These are phyloP conservation scores for Ophion ventricosus DNA, from an alignment of 2,888 invertebrate genomes.

Conservation along the genomic window DNA sequence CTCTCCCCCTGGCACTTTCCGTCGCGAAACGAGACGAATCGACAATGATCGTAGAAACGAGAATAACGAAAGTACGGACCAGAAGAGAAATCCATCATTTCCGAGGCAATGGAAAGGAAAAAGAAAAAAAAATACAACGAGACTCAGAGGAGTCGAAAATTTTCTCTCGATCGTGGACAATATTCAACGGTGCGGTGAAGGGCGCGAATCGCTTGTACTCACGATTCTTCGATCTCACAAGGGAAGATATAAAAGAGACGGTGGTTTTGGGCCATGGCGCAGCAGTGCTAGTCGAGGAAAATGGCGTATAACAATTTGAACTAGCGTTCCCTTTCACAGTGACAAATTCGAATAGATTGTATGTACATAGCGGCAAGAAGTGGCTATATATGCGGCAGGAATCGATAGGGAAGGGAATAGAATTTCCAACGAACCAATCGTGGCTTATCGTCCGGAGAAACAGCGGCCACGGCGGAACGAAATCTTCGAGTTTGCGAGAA, in stretches of 20 bases:
- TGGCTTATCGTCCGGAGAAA: constrained; percentile 67
- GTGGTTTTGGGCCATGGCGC: constrained; percentile 1
- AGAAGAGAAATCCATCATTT: constrained; percentile 48
- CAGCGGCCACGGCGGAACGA: constrained; percentile 65
- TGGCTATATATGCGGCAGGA: constrained; percentile 34
- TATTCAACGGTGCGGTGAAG: constrained; percentile 52
- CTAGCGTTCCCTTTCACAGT: constrained; percentile 62
- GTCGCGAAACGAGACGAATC: constrained; percentile 34
- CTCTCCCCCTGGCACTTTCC: not conserved
- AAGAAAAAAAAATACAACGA: not conserved
- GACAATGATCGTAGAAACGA: constrained; percentile 38
- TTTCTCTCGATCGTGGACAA: constrained; percentile 52
- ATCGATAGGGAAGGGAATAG: constrained; percentile 66
- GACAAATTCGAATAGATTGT: constrained; percentile 66
- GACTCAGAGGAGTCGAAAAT: constrained; percentile 36
- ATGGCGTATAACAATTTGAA: constrained; percentile 58
- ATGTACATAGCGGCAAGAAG: constrained; percentile 20
- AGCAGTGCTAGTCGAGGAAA: constrained; percentile 32
- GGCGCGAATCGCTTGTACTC: constrained; percentile 46
- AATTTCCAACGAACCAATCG: constrained; percentile 68
- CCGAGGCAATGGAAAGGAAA: constrained; percentile 13
- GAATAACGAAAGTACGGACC: constrained; percentile 20
- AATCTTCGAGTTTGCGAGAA: constrained; percentile 62
- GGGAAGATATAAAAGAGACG: constrained; percentile 50
- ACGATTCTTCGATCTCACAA: constrained; percentile 55